phyloP scores from a whole-genome alignment of 1,140 invertebrate species.

The Euura lappo region DNA sequence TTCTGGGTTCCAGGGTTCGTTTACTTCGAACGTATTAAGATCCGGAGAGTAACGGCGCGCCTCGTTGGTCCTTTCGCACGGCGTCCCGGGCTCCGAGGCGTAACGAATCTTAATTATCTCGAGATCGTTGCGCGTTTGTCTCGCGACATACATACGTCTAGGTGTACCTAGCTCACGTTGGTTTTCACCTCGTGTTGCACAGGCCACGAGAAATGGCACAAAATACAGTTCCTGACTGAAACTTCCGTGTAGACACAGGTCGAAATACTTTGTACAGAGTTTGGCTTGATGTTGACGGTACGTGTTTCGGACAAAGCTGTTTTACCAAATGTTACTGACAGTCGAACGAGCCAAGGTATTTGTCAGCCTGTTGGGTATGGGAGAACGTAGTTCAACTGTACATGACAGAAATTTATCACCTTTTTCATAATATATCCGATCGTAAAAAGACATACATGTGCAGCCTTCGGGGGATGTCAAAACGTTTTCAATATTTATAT shows the following conservation, averaged over 20 bases:
- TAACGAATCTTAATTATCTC: constrained; percentile 7
- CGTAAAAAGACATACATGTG: background rate
- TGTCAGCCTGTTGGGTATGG: background rate
- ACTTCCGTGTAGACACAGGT: too few relatives aligned
- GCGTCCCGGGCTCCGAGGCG: background rate
- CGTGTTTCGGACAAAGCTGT: background rate
- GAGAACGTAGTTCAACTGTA: background rate
- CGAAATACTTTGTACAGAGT: too few relatives aligned
- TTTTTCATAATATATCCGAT: background rate
- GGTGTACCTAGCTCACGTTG: background rate
- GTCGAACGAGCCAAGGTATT: background rate
- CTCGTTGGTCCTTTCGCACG: background rate
- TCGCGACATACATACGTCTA: background rate
- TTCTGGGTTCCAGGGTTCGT: background rate
- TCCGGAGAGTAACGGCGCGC: background rate
- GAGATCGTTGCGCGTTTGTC: constrained; percentile 1
- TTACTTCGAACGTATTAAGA: background rate
- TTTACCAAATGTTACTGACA: background rate
- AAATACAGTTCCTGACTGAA: background rate
- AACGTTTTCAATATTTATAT: background rate
- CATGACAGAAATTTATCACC: background rate
- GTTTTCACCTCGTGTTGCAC: background rate
- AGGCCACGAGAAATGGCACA: background rate
- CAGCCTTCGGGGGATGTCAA: background rate
- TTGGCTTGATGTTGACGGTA: too few relatives aligned